Base-by-base conservation (phyloP, 2,797 vertebrate species). In the Poecilia picta region DNA sequence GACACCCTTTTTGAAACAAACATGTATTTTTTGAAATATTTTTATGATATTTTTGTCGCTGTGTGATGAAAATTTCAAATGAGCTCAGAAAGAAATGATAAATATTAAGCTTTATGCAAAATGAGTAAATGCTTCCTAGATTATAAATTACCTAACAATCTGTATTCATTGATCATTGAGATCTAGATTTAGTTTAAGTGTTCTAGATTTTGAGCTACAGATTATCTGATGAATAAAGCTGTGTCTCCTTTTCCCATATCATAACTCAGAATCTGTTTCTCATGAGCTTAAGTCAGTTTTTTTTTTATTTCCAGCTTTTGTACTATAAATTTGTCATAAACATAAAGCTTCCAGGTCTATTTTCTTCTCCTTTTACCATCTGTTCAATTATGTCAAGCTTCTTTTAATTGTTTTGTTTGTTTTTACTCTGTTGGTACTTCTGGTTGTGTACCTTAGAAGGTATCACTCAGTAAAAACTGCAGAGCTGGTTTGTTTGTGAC, bases 401-500 rank as follows among this genome's bases (percentile, higher is more conserved):
- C 33, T 18, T 64, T 64, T 8, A 3, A 20, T 36, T 36, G 3
- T 36, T 36, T 64, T 36, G 15, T 18, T 64, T 64, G 62, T 36
- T 64, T 64, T 36, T 31, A 16, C 5, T 2, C 5, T 36, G 62
- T 64, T 64, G 31, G 8, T 53, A 25, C 23, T 36, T 64, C 15
- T 64, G 33, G 31, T 33, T 53, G 16, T 33, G 15, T 11, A 36
- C 18, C 8, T 66, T 23, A 39, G 39, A 39, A 66, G 0, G 33
- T 20, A 11, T 79, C 36, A 53, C 43, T 47, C 23, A 33, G 15
- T 23, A 13, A 12, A 43, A 45, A 31, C n/a, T 20, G 31, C 51
- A 12, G 74, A 81, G 71, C 81, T 74, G 57, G 8, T 77, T 62
- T 87, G 72, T 83, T 80, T 83, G 57, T 68, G 66, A 76, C 74